Base-by-base conservation (phyloP, 1,140 invertebrate genomes). In the Drosophila gunungcola region DNA sequence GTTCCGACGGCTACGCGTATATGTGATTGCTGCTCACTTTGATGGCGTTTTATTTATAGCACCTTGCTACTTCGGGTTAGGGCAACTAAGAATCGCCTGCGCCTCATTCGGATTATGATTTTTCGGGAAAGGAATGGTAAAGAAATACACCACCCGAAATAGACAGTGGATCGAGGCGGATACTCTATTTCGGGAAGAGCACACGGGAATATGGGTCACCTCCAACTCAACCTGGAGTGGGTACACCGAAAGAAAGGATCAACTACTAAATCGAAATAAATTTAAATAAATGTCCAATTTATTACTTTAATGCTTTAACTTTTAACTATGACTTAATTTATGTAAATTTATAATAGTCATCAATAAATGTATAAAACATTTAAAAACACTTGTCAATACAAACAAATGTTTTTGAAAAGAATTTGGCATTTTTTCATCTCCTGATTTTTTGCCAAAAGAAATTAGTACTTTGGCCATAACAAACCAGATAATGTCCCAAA, bases 21-120 rank as follows among this genome's bases (percentile, higher is more conserved):
- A 81, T 56, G 58, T 68, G 57, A 73, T 68, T 45, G 57, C 42
- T 45, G 57, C 42, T 68, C 45, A 51, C 49, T 77, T 67, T 68
- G 58, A 79, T 84, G 65, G 36, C 38, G 42, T 74, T 74, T 65
- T 86, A 86, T 86, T 79, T 69, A 76, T 86, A 86, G 83, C 42
- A 60, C 52, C 65, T 49, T 64, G 57, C 73, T 70, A 72, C 75
- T 77, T 83, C 58, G 69, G 80, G 62, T 83, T 88, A 83, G 79
- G 83, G 65, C 83, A 82, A 79, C 75, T 68, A 49, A 65, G 72
- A 72, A 68, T 74, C 57, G 78, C 69, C 58, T 83, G 64, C 27
- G 51, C 42, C 64, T 57, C 57, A 51, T 16, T 72, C 48, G 73
- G 83, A 69, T 86, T 86, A 83, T 88, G 78, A 80, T 57, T 78